These are phyloP conservation scores for Myxocyprinus asiaticus DNA, from an alignment of 2,113 vertebrate species.

Conservation along the genomic window DNA sequence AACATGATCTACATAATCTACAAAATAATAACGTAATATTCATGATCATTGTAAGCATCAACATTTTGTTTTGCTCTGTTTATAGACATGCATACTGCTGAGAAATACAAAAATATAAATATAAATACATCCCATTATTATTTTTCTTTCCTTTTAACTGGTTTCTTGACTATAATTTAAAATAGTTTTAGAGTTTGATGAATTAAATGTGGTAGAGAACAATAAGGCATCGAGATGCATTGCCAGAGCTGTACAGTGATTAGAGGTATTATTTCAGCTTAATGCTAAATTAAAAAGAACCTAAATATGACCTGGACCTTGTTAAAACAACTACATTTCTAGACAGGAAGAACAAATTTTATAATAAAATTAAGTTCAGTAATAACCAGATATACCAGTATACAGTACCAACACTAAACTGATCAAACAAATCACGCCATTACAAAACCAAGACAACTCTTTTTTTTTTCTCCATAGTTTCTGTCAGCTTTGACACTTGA, in stretches of 20 bases:
- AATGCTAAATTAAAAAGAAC: slow-evolving; percentile 67
- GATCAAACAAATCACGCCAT: slow-evolving; percentile 65
- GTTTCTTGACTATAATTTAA: slow-evolving; percentile 77
- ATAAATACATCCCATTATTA: slow-evolving; percentile 83
- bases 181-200: slow-evolving; percentile 75
- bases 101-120: slow-evolving; percentile 86
- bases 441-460: slow-evolving; percentile 53
- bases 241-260: slow-evolving; percentile 75
- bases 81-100: slow-evolving; percentile 81
- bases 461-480: not conserved
- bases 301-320: slow-evolving; percentile 46
- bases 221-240: slow-evolving; percentile 81
- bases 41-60: slow-evolving; percentile 76
- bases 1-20: slow-evolving; percentile 78
- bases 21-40: slow-evolving; percentile 74
- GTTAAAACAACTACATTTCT: slow-evolving; percentile 62
- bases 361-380: slow-evolving; percentile 61
- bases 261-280: slow-evolving; percentile 77
- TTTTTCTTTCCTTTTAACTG: slow-evolving; percentile 66
- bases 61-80: slow-evolving; percentile 71
- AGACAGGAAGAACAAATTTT: slow-evolving; percentile 64
- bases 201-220: slow-evolving; percentile 77
- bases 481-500: not conserved
- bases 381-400: slow-evolving; percentile 59
- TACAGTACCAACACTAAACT: slow-evolving; percentile 68